These are phyloP conservation scores for Larimichthys crocea DNA, from an alignment of 2,113 vertebrate genomes.

Conservation along the genomic window DNA sequence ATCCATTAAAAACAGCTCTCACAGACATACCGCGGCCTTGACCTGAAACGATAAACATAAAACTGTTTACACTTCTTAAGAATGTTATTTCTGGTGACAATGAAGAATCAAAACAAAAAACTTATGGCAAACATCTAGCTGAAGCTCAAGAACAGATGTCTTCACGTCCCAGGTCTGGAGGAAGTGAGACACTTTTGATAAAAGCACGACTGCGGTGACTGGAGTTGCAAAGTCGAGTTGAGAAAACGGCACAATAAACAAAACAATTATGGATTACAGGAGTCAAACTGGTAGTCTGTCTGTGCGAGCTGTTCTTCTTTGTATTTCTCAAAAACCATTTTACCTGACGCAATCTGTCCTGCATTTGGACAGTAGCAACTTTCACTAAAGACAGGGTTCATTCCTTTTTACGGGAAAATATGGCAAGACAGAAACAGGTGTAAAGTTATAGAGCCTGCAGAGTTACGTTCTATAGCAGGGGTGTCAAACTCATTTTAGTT, in stretches of 20 bases:
- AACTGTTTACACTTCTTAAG: slow-evolving; percentile 70
- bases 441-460: background rate
- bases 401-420: background rate
- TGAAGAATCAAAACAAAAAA: slow-evolving; percentile 66
- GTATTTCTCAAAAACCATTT: slow-evolving; percentile 27
- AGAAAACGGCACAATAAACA: slow-evolving; percentile 56
- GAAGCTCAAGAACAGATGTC: slow-evolving; percentile 44
- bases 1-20: slow-evolving; percentile 54
- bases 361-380: background rate
- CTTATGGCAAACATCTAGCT: slow-evolving; percentile 60
- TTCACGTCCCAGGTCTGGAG: slow-evolving; percentile 31
- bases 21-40: slow-evolving; percentile 56
- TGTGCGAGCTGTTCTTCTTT: background rate
- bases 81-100: slow-evolving; percentile 75
- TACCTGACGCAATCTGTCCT: background rate
- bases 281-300: slow-evolving; percentile 18
- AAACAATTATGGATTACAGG: slow-evolving; percentile 54
- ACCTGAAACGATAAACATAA: slow-evolving; percentile 65
- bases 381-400: background rate
- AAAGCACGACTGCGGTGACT: slow-evolving; percentile 48
- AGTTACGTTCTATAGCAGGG: background rate
- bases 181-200: slow-evolving; percentile 45
- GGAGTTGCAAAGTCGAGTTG: slow-evolving; percentile 51
- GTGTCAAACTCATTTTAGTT: too few relatives aligned
- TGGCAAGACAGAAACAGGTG: background rate